Percentiles rank a stretch among this genome's conserved stretches.
These are phyloP conservation scores for Channa striata DNA, from an alignment of 2,797 vertebrate genomes.

Conservation along the genomic window DNA sequence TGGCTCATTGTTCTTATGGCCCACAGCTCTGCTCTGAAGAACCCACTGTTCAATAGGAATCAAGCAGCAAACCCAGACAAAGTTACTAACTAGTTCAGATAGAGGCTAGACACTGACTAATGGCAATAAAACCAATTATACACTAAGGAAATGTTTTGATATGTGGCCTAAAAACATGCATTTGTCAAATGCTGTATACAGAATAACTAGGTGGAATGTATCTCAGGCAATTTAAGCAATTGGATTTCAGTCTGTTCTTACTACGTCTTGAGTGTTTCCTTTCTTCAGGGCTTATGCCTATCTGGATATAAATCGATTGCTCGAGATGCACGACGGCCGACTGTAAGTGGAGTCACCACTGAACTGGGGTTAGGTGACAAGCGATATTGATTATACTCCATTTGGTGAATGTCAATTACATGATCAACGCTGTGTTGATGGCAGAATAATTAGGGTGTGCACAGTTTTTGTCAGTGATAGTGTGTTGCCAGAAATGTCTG, in stretches of 20 bases:
- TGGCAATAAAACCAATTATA: too few species aligned
- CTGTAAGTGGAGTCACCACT: not conserved
- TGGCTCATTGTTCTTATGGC: too few species aligned
- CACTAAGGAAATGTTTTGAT: too few species aligned
- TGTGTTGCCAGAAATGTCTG: conserved; percentile 5
- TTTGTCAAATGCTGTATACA: not conserved
- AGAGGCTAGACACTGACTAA: too few species aligned
- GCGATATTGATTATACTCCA: conserved; percentile 1
- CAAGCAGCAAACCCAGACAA: too few species aligned
- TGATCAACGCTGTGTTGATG: conserved; percentile 9
- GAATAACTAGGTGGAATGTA: conserved; percentile 8
- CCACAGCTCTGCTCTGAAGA: not conserved
- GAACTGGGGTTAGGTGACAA: conserved; percentile 11
- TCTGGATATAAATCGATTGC: conserved; percentile 27
- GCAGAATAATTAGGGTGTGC: conserved; percentile 14
- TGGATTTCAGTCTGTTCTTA: conserved; percentile 19
- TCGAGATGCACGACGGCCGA: conserved; percentile 3
- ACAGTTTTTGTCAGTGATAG: not conserved
- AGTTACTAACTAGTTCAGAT: too few species aligned
- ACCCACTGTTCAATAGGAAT: too few species aligned
- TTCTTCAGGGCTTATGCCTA: conserved; percentile 5
- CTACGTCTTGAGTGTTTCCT: conserved; percentile 13
- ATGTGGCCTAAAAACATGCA: conserved; percentile 7
- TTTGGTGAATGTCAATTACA: conserved; percentile 6
- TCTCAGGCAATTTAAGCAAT: not conserved